Evolutionary conservation across 2,888 invertebrate species (phyloP).

Genomic region (Urechis unicinctus): DNA sequence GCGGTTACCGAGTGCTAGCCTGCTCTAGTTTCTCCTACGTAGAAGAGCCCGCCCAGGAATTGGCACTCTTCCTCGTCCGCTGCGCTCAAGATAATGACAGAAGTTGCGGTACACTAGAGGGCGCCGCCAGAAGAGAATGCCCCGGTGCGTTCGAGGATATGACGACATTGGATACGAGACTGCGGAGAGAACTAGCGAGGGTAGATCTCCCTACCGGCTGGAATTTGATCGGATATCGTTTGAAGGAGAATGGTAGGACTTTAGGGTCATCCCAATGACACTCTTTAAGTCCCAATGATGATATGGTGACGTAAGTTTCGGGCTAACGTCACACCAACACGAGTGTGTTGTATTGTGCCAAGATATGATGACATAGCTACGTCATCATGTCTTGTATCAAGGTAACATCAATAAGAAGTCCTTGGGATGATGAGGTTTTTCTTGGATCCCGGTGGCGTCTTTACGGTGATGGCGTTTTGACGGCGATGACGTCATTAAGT

Average conservation of each 20-base stretch:
- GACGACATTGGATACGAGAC: background rate
- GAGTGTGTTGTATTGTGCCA: no score
- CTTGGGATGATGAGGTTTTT: no score
- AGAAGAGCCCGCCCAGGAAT: background rate
- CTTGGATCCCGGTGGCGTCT: no score
- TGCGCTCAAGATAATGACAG: background rate
- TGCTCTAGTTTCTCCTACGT: background rate
- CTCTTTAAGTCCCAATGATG: no score
- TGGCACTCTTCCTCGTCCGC: background rate
- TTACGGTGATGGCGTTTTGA: no score
- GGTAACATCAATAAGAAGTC: no score
- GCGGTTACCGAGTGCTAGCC: background rate
- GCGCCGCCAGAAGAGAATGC: background rate
- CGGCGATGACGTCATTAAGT: no score
- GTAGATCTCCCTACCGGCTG: background rate
- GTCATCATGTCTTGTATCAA: no score
- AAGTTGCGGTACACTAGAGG: background rate
- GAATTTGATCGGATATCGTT: background rate
- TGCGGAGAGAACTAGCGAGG: background rate
- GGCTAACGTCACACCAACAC: no score
- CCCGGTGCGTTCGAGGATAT: background rate
- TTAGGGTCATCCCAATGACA: no score
- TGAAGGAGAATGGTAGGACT: background rate
- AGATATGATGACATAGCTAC: no score
- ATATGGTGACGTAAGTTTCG: no score